Percentiles rank a stretch among this genome's conserved stretches.
Evolutionary conservation across 2,113 vertebrate genomes (phyloP).

Genomic region (Epinephelus cyanopodus): DNA sequence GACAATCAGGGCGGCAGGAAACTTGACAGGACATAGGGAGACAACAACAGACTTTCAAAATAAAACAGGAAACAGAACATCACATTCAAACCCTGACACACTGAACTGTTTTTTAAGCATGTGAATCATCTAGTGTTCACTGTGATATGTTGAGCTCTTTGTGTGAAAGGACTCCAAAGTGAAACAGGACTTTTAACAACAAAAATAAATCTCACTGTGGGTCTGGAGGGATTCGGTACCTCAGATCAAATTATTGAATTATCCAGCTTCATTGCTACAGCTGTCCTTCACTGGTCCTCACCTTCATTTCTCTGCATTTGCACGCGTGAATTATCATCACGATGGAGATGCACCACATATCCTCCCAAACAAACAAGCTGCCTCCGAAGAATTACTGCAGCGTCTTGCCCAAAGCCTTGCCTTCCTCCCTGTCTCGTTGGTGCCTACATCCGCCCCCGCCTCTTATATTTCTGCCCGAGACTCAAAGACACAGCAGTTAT

Average conservation of each 20-base stretch:
- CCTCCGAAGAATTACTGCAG: constrained; percentile 58
- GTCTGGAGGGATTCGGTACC: background rate
- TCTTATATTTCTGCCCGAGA: constrained; percentile 51
- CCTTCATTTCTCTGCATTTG: background rate
- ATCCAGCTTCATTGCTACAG: background rate
- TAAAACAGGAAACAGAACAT: too few species aligned
- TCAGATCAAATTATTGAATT: background rate
- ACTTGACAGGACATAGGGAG: too few species aligned
- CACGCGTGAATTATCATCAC: constrained; percentile 29
- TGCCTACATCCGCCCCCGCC: constrained; percentile 51
- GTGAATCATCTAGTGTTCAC: too few species aligned
- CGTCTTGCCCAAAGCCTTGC: constrained; percentile 52
- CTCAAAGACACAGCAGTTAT: constrained; percentile 65
- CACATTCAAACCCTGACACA: too few species aligned
- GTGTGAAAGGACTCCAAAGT: background rate
- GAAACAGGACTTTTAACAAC: background rate
- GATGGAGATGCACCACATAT: constrained; percentile 13
- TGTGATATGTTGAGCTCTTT: background rate
- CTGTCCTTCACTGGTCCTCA: background rate
- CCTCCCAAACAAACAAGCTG: constrained; percentile 52
- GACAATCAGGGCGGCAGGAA: too few species aligned
- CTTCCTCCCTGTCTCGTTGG: constrained; percentile 40
- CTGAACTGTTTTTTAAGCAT: too few species aligned
- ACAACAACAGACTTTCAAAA: too few species aligned
- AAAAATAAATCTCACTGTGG: background rate